A percentile compares a stretch with the other conserved stretches of the same genome.
Evolutionary conservation across 1,140 invertebrate species (phyloP).

Genomic region (Lethocerus indicus): DNA sequence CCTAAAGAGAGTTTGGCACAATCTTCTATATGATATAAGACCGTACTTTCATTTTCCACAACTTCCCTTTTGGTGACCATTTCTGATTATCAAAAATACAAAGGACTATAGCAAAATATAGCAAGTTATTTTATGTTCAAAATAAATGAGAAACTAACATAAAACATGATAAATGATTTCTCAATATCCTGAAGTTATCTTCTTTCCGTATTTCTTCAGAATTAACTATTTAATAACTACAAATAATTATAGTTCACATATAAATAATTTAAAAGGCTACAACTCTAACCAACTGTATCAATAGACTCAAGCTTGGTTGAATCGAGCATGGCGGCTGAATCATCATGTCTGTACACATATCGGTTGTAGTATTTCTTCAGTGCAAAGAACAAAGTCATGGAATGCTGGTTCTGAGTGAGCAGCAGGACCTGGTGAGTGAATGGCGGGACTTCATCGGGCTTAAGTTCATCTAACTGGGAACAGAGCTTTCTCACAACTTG

Average conservation of each 20-base stretch:
- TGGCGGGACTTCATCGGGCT: slow-evolving; percentile 28
- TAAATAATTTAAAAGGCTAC: slow-evolving; percentile 1
- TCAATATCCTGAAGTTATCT: neutral
- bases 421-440: slow-evolving; percentile 28
- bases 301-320: slow-evolving; percentile 19
- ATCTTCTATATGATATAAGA: slow-evolving; percentile 35
- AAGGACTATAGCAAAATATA: neutral
- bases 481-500: slow-evolving; percentile 26
- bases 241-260: neutral
- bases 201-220: neutral
- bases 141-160: slow-evolving; percentile 5
- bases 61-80: slow-evolving; percentile 10
- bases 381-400: slow-evolving; percentile 23
- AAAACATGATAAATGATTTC: slow-evolving; percentile 6
- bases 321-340: slow-evolving; percentile 5
- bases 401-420: slow-evolving; percentile 23
- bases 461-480: slow-evolving; percentile 20
- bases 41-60: slow-evolving; percentile 28
- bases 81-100: neutral
- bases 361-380: slow-evolving; percentile 26
- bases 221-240: neutral
- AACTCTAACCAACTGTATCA: slow-evolving; percentile 13
- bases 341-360: slow-evolving; percentile 20
- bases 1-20: slow-evolving; percentile 27
- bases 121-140: neutral